Percentiles rank a stretch among this genome's conserved stretches.
These are phyloP conservation scores for Scyliorhinus canicula DNA, from an alignment of 2,797 vertebrate species.

Conservation along the genomic window DNA sequence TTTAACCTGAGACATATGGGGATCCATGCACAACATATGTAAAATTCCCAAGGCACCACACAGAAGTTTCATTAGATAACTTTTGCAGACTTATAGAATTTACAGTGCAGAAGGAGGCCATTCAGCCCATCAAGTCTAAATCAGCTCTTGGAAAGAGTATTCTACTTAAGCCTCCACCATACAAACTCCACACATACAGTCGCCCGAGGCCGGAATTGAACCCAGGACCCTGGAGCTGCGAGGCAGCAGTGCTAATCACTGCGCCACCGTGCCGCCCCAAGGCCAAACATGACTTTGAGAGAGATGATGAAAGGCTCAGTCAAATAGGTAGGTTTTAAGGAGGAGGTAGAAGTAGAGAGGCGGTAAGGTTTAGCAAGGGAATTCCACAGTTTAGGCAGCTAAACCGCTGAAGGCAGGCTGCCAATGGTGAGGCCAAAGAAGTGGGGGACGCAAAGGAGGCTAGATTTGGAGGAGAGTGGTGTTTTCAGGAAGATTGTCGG, in stretches of 20 bases:
- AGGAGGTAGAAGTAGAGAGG: not conserved
- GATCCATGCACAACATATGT: not conserved
- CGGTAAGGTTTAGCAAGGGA: not conserved
- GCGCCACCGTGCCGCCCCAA: too few species aligned
- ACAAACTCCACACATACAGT: too few species aligned
- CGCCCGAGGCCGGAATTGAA: too few species aligned
- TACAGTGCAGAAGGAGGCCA: too few species aligned
- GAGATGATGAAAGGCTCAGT: not conserved
- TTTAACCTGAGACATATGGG: not conserved
- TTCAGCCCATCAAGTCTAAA: too few species aligned
- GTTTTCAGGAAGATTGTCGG: not conserved
- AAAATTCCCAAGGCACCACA: not conserved
- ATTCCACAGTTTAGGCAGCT: not conserved
- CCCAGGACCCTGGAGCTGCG: too few species aligned
- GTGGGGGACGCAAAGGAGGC: not conserved
- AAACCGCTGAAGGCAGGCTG: too few species aligned
- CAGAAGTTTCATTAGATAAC: not conserved
- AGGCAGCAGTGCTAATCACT: too few species aligned
- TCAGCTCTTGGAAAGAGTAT: too few species aligned
- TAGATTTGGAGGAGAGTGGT: not conserved
- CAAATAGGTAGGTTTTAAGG: not conserved
- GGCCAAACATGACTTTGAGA: not conserved
- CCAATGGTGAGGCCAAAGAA: not conserved
- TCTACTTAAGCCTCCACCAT: too few species aligned
- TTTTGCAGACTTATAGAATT: too few species aligned